Evolutionary conservation across 1,140 invertebrate genomes (phyloP), one percentile per base, ranked within the genome.

Genomic region (Macrobrachium nipponense): DNA sequence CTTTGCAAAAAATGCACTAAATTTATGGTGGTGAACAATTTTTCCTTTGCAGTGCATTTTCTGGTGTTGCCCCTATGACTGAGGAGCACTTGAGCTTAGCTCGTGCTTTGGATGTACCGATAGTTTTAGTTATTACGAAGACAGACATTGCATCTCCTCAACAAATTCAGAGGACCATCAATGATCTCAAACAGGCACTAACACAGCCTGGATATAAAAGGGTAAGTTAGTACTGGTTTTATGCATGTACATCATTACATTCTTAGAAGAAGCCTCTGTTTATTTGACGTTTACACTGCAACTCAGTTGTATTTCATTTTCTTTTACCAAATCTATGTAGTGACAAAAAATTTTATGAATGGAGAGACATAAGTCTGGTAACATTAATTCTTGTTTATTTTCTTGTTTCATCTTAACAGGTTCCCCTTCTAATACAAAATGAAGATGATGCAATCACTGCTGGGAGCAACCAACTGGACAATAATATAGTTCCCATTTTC

Each of bases 71-170:
- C 44, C 90, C 91, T 58, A 91, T 90, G 43, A 91, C 91, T 18
- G 88, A 89, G 88, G 97, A 98, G 91, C 97, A 98, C 91, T 92
- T 98, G 83, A 94, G 94, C 8, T 93, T 98, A 23, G 95, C 96
- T 18, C 91, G 95, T 5, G 97, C 96, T 0, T 91, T 98, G 58
- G 95, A 97, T 89, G 94, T 98, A 88, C 97, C 97, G 0, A 95
- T 98, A 90, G 97, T 98, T 90, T 94, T 97, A 68, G 95, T 98
- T 7, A 93, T 98, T 44, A 98, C 96, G 70, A 98, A 98, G 93
- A 95, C 94, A 75, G 97, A 99, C 91, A 92, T 97, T 17, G 91
- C 92, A 6, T 89, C 89, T 23, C 84, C 89, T 6, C 93, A 94
- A n/a, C 93, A 90, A 66, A 73, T 90, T 7, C 85, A 90, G 68